Evolutionary conservation across 2,113 vertebrate genomes (phyloP), one percentile per base, ranked within the genome.

Genomic region (Hemichromis elongatus): DNA sequence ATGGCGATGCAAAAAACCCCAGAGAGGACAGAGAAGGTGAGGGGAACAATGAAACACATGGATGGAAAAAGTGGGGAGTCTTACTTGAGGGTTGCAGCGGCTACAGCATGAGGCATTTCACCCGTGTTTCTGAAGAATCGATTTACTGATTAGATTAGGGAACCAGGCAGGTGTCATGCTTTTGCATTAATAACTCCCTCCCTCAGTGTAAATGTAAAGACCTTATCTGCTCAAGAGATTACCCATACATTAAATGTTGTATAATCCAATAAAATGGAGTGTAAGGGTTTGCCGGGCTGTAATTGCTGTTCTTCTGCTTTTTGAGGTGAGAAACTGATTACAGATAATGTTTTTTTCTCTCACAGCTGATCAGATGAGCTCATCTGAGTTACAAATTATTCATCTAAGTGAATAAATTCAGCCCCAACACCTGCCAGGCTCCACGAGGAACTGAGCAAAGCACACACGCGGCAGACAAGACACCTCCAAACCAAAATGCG

Each of bases 81-180:
- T 40, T 37, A 86, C 83, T 88, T 84, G 53, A 21, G 87, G 87
- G 85, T 86, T 86, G 85, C 81, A 77, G 80, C 33, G 68, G 88
- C 82, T 81, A 94, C 92, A 87, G 86, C 70, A 75, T 81, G 59
- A 93, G 92, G 90, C 87, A 77, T 13, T 88, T 86, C 59, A 85
- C 56, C 16, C 9, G 3, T 14, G n/a, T 82, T 35, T 86, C 35
- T 30, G 28, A 68, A 30, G 75, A 68, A 63, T 53, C 14, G 24
- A 28, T 77, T 77, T 7, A 82, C 59, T 61, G 47, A 45, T 37
- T 53, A 30, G 61, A 9, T 33, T 6, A 28, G 18, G 26, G 57
- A 91, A 81, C 73, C 77, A n/a, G 45, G 61, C 79, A 54, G 26
- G 81, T 21, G 26, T 85, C 70, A 75, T 52, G 26, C 26, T 75